Evolutionary conservation across 1,140 invertebrate species (phyloP).

Genomic region (Nasonia vitripennis): DNA sequence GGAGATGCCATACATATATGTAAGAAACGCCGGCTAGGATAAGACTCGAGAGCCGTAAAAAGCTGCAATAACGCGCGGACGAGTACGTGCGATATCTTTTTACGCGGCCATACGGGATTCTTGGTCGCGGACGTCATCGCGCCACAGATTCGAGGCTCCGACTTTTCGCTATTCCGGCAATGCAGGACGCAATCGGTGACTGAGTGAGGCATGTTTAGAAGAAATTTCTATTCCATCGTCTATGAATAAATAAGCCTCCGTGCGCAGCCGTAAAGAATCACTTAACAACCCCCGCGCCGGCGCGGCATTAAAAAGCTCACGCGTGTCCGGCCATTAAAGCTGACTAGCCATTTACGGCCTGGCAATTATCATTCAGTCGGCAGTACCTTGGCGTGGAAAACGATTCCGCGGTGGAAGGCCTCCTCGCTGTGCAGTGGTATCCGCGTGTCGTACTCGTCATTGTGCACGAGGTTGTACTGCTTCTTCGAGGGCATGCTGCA

Average conservation of each 20-base stretch:
- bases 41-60: too few relatives aligned
- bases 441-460: constrained; percentile 95
- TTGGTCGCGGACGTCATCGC: too few relatives aligned
- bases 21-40: too few relatives aligned
- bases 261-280: not conserved
- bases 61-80: too few relatives aligned
- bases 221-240: too few relatives aligned
- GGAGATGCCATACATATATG: not conserved
- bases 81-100: too few relatives aligned
- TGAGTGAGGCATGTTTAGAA: too few relatives aligned
- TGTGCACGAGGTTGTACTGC: constrained; percentile 94
- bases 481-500: constrained; percentile 87
- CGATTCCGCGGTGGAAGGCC: constrained; percentile 97
- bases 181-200: too few relatives aligned
- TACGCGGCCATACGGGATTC: too few relatives aligned
- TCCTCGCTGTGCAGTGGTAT: constrained; percentile 96
- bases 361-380: not conserved
- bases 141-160: too few relatives aligned
- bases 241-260: too few relatives aligned
- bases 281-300: not conserved
- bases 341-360: not conserved
- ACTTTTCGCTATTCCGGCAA: too few relatives aligned
- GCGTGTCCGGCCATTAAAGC: not conserved
- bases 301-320: not conserved
- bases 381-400: constrained; percentile 96